Conservation (phyloP, 2,113 vertebrate genomes). For the Notechis scutatus region DNA sequence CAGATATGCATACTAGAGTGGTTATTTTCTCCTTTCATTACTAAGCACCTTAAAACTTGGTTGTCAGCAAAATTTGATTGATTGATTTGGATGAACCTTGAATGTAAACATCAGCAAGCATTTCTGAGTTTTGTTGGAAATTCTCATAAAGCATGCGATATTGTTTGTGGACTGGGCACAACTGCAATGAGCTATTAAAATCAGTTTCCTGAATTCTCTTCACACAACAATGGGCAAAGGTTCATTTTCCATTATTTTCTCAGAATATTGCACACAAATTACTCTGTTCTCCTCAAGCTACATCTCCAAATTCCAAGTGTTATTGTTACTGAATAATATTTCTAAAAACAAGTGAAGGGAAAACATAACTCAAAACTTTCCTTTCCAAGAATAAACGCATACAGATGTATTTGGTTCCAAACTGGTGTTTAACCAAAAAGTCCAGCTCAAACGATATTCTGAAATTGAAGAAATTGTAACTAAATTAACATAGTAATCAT, state of each 20-base stretch:
- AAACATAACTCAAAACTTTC: slow-evolving; percentile 50
- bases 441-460: slow-evolving; percentile 8
- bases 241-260: slow-evolving; percentile 15
- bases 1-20: background rate
- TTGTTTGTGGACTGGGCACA: background rate
- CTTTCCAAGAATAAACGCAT: slow-evolving; percentile 14
- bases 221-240: slow-evolving; percentile 1
- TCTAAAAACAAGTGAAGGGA: slow-evolving; percentile 38
- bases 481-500: background rate
- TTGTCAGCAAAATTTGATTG: slow-evolving; percentile 20
- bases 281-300: slow-evolving; percentile 26
- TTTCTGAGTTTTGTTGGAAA: background rate
- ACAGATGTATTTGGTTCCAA: background rate
- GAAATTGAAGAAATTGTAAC: slow-evolving; percentile 30
- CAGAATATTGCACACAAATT: background rate
- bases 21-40: slow-evolving; percentile 13
- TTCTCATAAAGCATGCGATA: background rate
- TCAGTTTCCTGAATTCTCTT: slow-evolving; percentile 17
- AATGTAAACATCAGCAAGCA: slow-evolving; percentile 13
- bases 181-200: background rate
- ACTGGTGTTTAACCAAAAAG: slow-evolving; percentile 6
- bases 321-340: slow-evolving; percentile 47
- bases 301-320: slow-evolving; percentile 16
- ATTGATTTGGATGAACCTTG: slow-evolving; percentile 17
- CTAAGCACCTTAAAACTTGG: slow-evolving; percentile 19